Percentiles rank a stretch among this genome's conserved stretches.
phyloP scores from a whole-genome alignment of 2,113 vertebrate species.

The Poicephalus gulielmi region DNA sequence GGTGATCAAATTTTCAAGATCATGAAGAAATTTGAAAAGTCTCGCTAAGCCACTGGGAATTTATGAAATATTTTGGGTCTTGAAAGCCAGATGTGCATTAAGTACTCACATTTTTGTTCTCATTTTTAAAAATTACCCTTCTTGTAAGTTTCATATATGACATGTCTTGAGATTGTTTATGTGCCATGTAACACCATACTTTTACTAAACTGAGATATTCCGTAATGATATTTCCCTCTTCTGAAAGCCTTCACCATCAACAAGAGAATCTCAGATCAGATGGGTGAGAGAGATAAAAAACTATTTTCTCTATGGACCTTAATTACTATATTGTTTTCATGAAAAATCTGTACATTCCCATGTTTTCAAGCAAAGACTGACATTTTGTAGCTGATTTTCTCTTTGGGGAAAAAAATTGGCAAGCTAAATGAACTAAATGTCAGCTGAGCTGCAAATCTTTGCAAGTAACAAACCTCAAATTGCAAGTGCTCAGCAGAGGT shows the following conservation, averaged over 20 bases:
- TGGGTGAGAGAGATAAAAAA: not conserved
- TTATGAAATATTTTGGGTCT: not conserved
- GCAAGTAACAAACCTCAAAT: not conserved
- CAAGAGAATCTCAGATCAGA: not conserved
- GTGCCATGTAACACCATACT: not conserved
- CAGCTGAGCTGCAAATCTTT: not conserved
- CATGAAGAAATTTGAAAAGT: not conserved
- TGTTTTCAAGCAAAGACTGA: not conserved
- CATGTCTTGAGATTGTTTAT: fast-evolving
- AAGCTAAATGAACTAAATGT: not conserved
- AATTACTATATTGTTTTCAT: not conserved
- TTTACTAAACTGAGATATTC: not conserved
- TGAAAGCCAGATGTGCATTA: not conserved
- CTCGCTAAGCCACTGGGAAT: not conserved
- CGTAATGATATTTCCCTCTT: not conserved
- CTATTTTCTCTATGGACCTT: not conserved
- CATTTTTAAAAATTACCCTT: not conserved
- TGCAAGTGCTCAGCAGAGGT: not conserved
- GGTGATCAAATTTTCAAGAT: not conserved
- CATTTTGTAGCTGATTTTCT: not conserved
- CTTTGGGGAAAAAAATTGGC: fast-evolving
- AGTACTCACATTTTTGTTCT: not conserved
- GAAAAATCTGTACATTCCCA: not conserved
- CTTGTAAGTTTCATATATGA: not conserved
- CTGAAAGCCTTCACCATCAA: not conserved